Evolutionary conservation across 2,113 vertebrate genomes (phyloP), one percentile per base, ranked within the genome.

Genomic region (Pachypanchax playfairii): DNA sequence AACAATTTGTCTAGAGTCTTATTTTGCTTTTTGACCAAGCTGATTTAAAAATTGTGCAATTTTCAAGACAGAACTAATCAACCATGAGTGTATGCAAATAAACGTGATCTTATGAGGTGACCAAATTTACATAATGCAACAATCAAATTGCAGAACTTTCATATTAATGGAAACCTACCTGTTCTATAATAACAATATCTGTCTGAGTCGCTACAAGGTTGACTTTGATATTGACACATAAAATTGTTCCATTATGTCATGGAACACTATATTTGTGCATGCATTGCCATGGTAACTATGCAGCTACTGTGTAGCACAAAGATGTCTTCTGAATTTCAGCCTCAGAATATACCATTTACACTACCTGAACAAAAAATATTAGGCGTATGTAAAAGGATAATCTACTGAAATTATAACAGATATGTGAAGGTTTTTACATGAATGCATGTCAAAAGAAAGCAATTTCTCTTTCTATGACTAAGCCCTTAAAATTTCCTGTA

Each of bases 161-260:
- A 35, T 42, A 51, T 65, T 59, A 33, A 60, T 46, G 46, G 17
- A 52, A 36, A 31, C 41, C 50, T 21, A 52, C 39, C 39, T 46
- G 31, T 60, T 73, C 25, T 35, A 24, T 35, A n/a, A 48, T 39
- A 46, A 20, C 8, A 31, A 44, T n/a, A 35, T 12, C 33, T 20
- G 31, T 41, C 28, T 39, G 42, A 66, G 12, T 56, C 42, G 65
- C 20, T 50, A 55, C 24, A 77, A 61, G 64, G 22, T 26, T 63
- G 14, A 29, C 26, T 56, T 68, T 74, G 65, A 76, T 73, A 41
- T 42, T 47, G n/a, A 38, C 54, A 58, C 24, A 58, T 17, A 20
- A 38, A 26, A 50, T 47, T 28, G 48, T 58, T 42, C 22, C 50
- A 58, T 74, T 57, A 51, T 21, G 21, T 48, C 10, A 38, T 42